Conservation (phyloP, 2,888 invertebrate genomes). For the Lasius fuliginosus region DNA sequence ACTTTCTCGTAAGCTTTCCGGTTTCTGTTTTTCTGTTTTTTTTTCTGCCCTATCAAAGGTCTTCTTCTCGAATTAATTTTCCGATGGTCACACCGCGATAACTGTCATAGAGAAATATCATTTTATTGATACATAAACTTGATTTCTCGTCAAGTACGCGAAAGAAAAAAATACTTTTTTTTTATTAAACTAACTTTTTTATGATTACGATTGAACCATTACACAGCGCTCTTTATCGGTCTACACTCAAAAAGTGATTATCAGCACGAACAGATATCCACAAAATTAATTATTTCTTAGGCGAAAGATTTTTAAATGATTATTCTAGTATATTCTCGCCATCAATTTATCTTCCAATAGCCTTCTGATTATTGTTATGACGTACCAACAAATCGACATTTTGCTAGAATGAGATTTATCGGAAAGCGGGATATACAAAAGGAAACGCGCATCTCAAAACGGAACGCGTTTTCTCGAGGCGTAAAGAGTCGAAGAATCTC, state of each 20-base stretch:
- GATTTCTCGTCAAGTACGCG: slow-evolving; percentile 5
- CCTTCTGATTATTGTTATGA: not conserved
- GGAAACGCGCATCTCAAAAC: slow-evolving; percentile 29
- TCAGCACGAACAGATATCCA: not conserved
- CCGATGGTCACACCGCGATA: not conserved
- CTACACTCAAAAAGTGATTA: not conserved
- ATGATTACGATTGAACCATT: not conserved
- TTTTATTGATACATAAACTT: slow-evolving; percentile 20
- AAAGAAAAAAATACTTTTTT: not conserved
- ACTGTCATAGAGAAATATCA: not conserved
- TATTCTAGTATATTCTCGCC: not conserved
- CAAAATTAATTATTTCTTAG: not conserved
- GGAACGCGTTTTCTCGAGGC: slow-evolving; percentile 15
- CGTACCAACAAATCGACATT: not conserved
- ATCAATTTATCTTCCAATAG: not conserved
- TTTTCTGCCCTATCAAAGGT: not conserved
- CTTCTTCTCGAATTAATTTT: not conserved
- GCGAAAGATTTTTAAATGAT: slow-evolving; percentile 1
- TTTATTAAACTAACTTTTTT: slow-evolving; percentile 15
- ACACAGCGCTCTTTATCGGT: not conserved
- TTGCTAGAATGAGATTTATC: not conserved
- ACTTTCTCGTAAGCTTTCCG: not conserved
- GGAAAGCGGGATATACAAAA: not conserved
- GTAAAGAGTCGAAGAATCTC: slow-evolving; percentile 26
- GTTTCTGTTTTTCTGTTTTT: not conserved